Evolutionary conservation across 2,113 vertebrate species (phyloP), one percentile per base, ranked within the genome.

Genomic region (Siniperca knerii): DNA sequence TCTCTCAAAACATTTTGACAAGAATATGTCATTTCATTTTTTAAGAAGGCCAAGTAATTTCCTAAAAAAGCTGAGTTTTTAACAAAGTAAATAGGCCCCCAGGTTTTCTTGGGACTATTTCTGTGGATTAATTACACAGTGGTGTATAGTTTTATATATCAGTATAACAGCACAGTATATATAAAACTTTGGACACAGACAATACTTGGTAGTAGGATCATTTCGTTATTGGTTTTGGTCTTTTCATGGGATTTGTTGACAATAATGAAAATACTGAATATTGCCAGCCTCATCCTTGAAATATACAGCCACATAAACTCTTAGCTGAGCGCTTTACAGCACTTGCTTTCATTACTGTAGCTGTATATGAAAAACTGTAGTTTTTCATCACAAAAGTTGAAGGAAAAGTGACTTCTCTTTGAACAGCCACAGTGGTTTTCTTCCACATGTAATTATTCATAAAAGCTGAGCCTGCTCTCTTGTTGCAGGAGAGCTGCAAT

Each of bases 401-500:
- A 75, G 23, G 64, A 42, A 21, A 64, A 15, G 35, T 0, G 13
- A 67, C 67, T 85, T 68, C 61, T 72, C 10, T 67, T 37, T 20
- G 23, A 75, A 37, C 50, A 66, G 65, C 23, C n/a, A 0, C 66
- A 1, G 23, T 66, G 23, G 5, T 80, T 68, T 78, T 74, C 42
- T 48, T 86, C 65, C n/a, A 40, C 21, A 11, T 74, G 75, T 87
- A 91, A 74, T 94, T 90, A 89, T 42, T 86, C 67, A 18, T 52
- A 71, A 83, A 88, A 46, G 75, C 82, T 40, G 44, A 21, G 35
- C 64, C 80, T 50, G 62, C 48, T 79, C 23, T 0, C 55, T 57
- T 54, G 81, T 50, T 42, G 29, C 75, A 50, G 60, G 13, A 62
- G 44, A 69, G 76, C 85, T 86, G 84, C 88, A 92, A 92, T 93